phyloP scores from a whole-genome alignment of 2,113 vertebrate species.

The Podiceps cristatus region DNA sequence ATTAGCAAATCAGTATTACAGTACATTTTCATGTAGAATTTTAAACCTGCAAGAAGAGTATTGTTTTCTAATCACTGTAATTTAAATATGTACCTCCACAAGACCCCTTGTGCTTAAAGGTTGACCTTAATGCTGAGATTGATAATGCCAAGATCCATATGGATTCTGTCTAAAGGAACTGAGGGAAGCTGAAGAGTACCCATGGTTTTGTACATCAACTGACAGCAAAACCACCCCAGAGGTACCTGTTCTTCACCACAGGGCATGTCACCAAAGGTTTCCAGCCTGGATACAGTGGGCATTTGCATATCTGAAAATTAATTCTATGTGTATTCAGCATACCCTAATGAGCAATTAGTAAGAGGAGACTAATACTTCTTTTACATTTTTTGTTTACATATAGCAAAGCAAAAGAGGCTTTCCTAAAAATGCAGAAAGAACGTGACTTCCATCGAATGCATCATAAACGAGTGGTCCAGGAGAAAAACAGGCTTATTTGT shows the following conservation, averaged over 20 bases:
- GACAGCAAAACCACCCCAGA: not conserved
- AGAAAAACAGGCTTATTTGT: slow-evolving; percentile 84
- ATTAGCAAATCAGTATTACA: not conserved
- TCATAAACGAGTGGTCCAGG: slow-evolving; percentile 84
- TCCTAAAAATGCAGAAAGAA: slow-evolving; percentile 82
- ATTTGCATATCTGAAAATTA: not conserved
- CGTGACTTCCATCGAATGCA: slow-evolving; percentile 87
- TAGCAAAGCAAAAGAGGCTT: slow-evolving; percentile 78
- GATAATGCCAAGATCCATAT: not conserved
- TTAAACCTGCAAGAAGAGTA: not conserved
- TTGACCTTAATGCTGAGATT: not conserved
- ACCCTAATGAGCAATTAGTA: not conserved
- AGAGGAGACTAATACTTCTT: not conserved
- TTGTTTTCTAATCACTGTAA: not conserved
- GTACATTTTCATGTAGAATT: not conserved
- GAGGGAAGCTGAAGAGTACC: not conserved
- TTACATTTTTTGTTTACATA: not conserved
- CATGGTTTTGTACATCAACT: not conserved
- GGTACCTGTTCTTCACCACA: not conserved
- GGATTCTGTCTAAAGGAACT: not conserved
- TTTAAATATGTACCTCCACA: not conserved
- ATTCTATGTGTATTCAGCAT: not conserved
- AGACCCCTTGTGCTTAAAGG: not conserved
- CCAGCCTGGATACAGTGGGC: not conserved
- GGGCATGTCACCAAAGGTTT: not conserved